phyloP scores from a whole-genome alignment of 2,113 vertebrate species.

The Pseudolaguvia tuberculata region DNA sequence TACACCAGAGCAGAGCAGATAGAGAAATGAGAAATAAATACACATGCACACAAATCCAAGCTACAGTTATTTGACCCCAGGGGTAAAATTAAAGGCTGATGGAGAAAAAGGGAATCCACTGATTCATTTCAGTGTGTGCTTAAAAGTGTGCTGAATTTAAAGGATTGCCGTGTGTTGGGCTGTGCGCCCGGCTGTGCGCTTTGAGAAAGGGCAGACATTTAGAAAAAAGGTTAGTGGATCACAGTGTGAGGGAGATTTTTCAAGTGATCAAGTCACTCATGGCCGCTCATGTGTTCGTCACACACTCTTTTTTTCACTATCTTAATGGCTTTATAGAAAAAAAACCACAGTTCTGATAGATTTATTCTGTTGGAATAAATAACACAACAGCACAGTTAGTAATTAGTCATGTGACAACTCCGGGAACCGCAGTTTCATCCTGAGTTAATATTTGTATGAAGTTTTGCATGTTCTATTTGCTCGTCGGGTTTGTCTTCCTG shows the following conservation, averaged over 20 bases:
- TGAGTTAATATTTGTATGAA: background rate
- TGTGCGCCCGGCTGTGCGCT: background rate
- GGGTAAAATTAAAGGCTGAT: constrained; percentile 69
- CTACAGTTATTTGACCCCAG: constrained; percentile 59
- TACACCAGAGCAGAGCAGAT: constrained; percentile 26
- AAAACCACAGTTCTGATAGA: background rate
- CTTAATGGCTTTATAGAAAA: background rate
- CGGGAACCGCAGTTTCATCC: background rate
- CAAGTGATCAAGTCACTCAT: background rate
- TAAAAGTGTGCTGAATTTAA: constrained; percentile 20
- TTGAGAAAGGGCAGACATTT: background rate
- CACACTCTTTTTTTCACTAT: background rate
- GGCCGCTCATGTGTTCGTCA: background rate
- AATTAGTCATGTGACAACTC: background rate
- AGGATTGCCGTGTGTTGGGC: background rate
- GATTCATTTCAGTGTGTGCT: constrained; percentile 20
- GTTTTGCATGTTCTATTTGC: background rate
- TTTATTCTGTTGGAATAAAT: background rate
- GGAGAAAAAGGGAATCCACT: constrained; percentile 59
- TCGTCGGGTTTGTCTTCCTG: background rate
- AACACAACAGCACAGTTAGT: background rate
- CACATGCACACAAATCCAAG: constrained; percentile 30
- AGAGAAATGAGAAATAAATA: constrained; percentile 30
- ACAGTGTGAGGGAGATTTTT: constrained; percentile 2
- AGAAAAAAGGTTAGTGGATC: background rate